Evolutionary conservation across 2,888 invertebrate species (phyloP).

Genomic region (Heliconius aoede): DNA sequence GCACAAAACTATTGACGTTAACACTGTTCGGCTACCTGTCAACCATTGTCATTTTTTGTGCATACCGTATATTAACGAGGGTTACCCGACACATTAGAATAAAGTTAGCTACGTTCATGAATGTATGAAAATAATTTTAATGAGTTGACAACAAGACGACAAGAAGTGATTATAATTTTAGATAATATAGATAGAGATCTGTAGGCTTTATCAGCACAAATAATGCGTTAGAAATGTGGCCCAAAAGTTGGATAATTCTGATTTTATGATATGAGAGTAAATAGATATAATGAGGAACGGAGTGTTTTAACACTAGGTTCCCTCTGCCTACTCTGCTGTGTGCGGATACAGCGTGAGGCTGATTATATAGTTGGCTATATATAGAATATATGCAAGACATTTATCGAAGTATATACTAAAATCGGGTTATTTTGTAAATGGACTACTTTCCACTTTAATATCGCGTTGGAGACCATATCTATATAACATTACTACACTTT

Average conservation of each 20-base stretch:
- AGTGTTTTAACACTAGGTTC: too few species aligned
- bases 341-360: too few species aligned
- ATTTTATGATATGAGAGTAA: slow-evolving; percentile 30
- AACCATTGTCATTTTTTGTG: slow-evolving; percentile 73
- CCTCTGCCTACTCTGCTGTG: too few species aligned
- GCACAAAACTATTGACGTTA: slow-evolving; percentile 76
- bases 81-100: slow-evolving; percentile 43
- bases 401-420: too few species aligned
- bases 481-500: slow-evolving; percentile 31
- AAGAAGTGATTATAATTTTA: not conserved
- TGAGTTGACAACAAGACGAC: not conserved
- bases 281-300: too few species aligned
- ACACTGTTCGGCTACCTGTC: slow-evolving; percentile 66
- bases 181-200: not conserved
- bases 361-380: too few species aligned
- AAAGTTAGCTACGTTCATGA: not conserved
- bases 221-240: not conserved
- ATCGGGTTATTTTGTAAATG: too few species aligned
- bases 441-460: slow-evolving; percentile 29
- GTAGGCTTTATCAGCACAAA: not conserved
- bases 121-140: slow-evolving; percentile 6
- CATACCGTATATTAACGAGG: slow-evolving; percentile 68
- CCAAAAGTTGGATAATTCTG: not conserved
- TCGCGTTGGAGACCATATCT: slow-evolving; percentile 40
- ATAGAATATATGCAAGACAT: too few species aligned